phyloP scores from a whole-genome alignment of 1,140 invertebrate species.

The Aphis gossypii region DNA sequence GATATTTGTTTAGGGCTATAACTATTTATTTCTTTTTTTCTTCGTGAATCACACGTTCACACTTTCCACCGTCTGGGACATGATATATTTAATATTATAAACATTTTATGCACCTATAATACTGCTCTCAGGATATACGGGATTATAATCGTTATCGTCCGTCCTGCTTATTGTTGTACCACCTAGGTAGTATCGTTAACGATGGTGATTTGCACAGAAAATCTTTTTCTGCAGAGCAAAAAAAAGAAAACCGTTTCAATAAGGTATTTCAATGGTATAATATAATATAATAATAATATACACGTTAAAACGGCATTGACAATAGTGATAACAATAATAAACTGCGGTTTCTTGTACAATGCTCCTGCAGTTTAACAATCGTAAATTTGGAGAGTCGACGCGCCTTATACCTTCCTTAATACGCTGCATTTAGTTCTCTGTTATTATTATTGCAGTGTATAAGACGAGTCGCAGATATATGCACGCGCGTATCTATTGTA shows the following conservation, averaged over 20 bases:
- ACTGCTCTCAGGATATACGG: not conserved
- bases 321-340: not conserved
- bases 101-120: not conserved
- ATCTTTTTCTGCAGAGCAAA: not conserved
- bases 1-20: not conserved
- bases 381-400: not conserved
- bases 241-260: not conserved
- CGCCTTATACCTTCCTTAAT: not conserved
- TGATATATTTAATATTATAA: not conserved
- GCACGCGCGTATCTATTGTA: not conserved
- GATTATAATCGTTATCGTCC: not conserved
- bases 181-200: not conserved
- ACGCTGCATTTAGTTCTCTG: not conserved
- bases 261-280: not conserved
- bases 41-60: not conserved
- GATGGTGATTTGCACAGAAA: not conserved
- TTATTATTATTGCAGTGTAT: too few relatives aligned
- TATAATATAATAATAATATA: not conserved
- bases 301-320: not conserved
- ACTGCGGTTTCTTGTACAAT: not conserved
- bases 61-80: not conserved
- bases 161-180: not conserved
- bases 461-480: not conserved
- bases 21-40: not conserved
- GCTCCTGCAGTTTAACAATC: not conserved